Evolutionary conservation across 2,113 vertebrate species (phyloP), one percentile per base, ranked within the genome.

Genomic region (Uropsilus gracilis): DNA sequence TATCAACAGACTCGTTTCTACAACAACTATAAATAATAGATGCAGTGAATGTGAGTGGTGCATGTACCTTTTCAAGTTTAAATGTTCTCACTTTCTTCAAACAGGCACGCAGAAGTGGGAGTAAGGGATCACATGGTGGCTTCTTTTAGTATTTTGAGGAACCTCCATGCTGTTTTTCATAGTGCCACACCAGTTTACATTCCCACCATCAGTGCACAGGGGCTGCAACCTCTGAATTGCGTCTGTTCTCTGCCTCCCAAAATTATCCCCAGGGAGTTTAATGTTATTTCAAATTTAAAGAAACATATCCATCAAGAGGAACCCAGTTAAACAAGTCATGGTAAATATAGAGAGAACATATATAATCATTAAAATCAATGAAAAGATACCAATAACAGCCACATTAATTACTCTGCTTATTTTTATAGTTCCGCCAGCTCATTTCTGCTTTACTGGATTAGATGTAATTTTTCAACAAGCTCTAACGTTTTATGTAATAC

Each of bases 311-410:
- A 84, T 30, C 55, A 59, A 88, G 39, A 88, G 22, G 22, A 90
- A 88, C 8, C 4, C 3, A 90, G 64, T 48, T 80, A 71, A 28
- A 75, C 68, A 86, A 91, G 71, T 37, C 32, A 71, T 34, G 30
- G 44, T 32, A 90, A 95, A 83, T 64, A 83, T n/a, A 82, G 10
- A 91, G 1, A 61, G 69, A 95, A 50, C 10, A 86, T 64, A 24
- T 0, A 26, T 0, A 82, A 83, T 77, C 46, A 42, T 64, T 83
- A 64, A 57, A 86, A 87, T 64, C 26, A 46, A 91, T 42, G 39
- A 46, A 50, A 94, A 90, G 32, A 71, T 63, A 82, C 5, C 1
- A 63, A 76, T 3, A 46, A 76, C 4, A 46, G 37, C 61, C 42
- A 75, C 68, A 90, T 24, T 82, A 77, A 44, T 44, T 69, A 73